Percentiles rank a stretch among this genome's conserved stretches.
These are phyloP conservation scores for Cranoglanis bouderius DNA, from an alignment of 2,113 vertebrate species.

Conservation along the genomic window DNA sequence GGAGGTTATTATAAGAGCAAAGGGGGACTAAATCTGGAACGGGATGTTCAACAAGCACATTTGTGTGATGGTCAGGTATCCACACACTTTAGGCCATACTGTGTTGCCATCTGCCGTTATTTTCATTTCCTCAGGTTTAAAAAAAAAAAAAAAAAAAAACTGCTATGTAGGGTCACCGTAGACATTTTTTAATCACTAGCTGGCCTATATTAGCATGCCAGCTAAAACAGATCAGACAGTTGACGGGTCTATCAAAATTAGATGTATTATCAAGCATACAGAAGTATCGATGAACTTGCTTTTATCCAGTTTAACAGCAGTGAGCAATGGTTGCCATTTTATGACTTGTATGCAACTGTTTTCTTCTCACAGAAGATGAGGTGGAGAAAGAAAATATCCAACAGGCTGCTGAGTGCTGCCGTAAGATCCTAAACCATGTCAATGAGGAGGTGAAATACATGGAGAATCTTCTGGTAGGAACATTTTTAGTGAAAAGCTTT, in stretches of 20 bases:
- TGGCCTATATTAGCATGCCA: background rate
- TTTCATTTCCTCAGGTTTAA: too few species aligned
- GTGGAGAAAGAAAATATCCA: slow-evolving; percentile 66
- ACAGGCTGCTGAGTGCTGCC: slow-evolving; percentile 83
- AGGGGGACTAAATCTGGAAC: background rate
- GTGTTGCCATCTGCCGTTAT: background rate
- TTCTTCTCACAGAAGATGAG: slow-evolving; percentile 59
- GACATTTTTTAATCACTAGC: background rate
- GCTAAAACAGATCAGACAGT: background rate
- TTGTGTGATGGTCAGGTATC: background rate
- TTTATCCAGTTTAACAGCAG: background rate
- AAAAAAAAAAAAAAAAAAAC: too few species aligned
- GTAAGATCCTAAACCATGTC: slow-evolving; percentile 87
- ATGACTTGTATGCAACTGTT: slow-evolving; percentile 1
- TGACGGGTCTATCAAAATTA: background rate
- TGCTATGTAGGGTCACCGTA: background rate
- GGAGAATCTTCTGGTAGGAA: slow-evolving; percentile 87
- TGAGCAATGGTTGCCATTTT: background rate
- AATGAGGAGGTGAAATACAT: slow-evolving; percentile 86
- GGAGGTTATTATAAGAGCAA: background rate
- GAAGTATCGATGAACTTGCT: too few species aligned
- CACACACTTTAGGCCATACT: background rate
- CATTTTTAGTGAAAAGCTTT: background rate
- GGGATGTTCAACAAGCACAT: background rate
- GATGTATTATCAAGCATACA: background rate